phyloP scores from a whole-genome alignment of 1,140 invertebrate species.

The Tetragnatha versicolor region DNA sequence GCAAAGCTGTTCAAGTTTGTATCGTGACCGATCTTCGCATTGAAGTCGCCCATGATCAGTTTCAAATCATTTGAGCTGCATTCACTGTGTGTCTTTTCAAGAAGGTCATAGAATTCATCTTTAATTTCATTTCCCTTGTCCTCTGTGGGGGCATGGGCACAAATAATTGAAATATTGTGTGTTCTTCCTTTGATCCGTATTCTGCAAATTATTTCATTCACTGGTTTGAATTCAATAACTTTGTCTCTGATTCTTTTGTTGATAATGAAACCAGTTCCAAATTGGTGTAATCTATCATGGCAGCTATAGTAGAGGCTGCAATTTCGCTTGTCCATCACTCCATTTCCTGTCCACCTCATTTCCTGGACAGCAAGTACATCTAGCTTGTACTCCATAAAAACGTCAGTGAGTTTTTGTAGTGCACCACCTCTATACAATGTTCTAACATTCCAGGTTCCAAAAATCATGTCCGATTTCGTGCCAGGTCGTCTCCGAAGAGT shows the following conservation, averaged over 20 bases:
- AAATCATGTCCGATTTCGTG: conserved; percentile 22
- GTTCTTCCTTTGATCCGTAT: conserved; percentile 25
- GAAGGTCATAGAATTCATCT: conserved; percentile 36
- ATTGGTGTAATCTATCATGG: conserved; percentile 25
- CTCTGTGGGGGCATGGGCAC: conserved; percentile 23
- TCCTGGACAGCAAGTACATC: conserved; percentile 33
- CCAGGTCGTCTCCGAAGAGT: no score
- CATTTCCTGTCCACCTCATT: conserved; percentile 25
- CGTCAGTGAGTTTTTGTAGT: conserved; percentile 16
- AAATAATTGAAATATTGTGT: conserved; percentile 14
- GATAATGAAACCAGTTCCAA: conserved; percentile 30
- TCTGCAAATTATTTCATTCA: conserved; percentile 26
- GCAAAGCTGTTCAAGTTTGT: no score
- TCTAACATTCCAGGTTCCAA: conserved; percentile 24
- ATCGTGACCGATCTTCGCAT: no score
- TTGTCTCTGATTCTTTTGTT: conserved; percentile 24
- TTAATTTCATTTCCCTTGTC: conserved; percentile 16
- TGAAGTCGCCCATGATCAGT: conserved; percentile 27
- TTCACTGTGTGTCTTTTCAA: conserved; percentile 16
- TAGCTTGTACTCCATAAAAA: conserved; percentile 32
- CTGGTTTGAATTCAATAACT: conserved; percentile 14
- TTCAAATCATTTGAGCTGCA: conserved; percentile 20
- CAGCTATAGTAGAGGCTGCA: conserved; percentile 18
- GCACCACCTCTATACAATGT: conserved; percentile 19
- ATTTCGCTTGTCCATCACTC: conserved; percentile 24